phyloP scores from a whole-genome alignment of 92 coral and sea anemone genomes.

The Epizoanthus fatuus region DNA sequence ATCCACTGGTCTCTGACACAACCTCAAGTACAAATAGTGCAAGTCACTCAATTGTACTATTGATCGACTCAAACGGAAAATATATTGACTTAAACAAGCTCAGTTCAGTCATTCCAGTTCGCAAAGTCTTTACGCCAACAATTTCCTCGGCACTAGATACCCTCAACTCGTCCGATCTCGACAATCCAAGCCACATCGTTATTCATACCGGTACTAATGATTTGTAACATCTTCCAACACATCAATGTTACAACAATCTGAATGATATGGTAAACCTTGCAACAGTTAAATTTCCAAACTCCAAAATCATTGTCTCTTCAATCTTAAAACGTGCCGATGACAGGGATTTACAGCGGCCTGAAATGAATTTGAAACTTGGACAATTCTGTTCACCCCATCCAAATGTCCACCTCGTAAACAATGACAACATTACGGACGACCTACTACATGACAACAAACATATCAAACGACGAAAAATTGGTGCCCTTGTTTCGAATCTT shows the following conservation, averaged over 20 bases:
- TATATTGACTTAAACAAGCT: background rate
- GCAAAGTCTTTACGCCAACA: slow-evolving; percentile 14
- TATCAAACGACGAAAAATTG: slow-evolving; percentile 26
- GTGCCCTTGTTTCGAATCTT: slow-evolving; percentile 9
- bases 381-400: too few species aligned
- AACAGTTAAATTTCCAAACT: too few species aligned
- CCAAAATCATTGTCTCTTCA: too few species aligned
- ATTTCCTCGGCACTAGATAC: slow-evolving; percentile 2
- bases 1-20: too few species aligned
- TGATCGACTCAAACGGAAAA: slow-evolving; percentile 22
- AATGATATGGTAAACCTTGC: background rate
- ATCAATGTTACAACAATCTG: background rate
- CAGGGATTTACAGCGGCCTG: too few species aligned
- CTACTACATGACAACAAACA: slow-evolving; percentile 24
- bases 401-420: slow-evolving; percentile 4
- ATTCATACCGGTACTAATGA: slow-evolving; percentile 27
- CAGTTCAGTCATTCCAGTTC: slow-evolving; percentile 6
- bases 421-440: slow-evolving; percentile 27
- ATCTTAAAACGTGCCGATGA: too few species aligned
- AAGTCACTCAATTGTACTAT: background rate
- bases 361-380: too few species aligned
- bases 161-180: background rate
- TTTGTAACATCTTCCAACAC: background rate
- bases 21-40: too few species aligned
- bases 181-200: slow-evolving; percentile 7